phyloP scores from a whole-genome alignment of 2,113 vertebrate genomes.

The Equus przewalskii region DNA sequence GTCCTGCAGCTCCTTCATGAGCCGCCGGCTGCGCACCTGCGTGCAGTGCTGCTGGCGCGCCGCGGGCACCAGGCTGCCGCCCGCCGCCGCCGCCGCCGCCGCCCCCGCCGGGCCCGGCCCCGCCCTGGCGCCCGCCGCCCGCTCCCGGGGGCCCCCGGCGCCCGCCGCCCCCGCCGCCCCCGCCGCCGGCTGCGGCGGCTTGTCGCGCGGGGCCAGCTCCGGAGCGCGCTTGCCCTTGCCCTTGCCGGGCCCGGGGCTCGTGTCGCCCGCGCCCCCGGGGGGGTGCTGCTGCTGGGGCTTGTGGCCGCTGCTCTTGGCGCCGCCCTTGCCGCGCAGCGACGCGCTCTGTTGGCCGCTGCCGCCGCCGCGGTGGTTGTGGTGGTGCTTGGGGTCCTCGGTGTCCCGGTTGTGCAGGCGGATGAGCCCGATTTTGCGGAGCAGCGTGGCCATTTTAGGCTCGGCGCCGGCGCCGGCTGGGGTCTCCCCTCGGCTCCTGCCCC shows the following conservation, averaged over 20 bases:
- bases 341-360: slow-evolving; percentile 92
- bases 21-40: slow-evolving; percentile 96
- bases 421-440: slow-evolving; percentile 98
- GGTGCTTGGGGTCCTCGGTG: slow-evolving; percentile 98
- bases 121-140: slow-evolving; percentile 89
- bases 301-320: slow-evolving; percentile 92
- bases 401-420: slow-evolving; percentile 98
- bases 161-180: slow-evolving; percentile 61
- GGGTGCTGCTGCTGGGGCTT: slow-evolving; percentile 89
- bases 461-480: slow-evolving; percentile 30
- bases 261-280: slow-evolving; percentile 90
- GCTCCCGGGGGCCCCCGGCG: slow-evolving; percentile 74
- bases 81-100: slow-evolving; percentile 86
- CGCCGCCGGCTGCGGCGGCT: slow-evolving; percentile 84
- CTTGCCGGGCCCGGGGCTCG: slow-evolving; percentile 85
- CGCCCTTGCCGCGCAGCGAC: slow-evolving; percentile 93
- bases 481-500: slow-evolving; percentile 19
- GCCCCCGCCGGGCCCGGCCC: slow-evolving; percentile 88
- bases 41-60: slow-evolving; percentile 97
- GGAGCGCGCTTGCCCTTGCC: slow-evolving; percentile 89
- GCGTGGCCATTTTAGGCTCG: slow-evolving; percentile 93
- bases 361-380: slow-evolving; percentile 90
- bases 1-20: slow-evolving; percentile 99
- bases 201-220: slow-evolving; percentile 87
- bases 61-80: slow-evolving; percentile 91